Evolutionary conservation across 1,140 invertebrate species (phyloP).

Genomic region (Dufourea novaeangliae): DNA sequence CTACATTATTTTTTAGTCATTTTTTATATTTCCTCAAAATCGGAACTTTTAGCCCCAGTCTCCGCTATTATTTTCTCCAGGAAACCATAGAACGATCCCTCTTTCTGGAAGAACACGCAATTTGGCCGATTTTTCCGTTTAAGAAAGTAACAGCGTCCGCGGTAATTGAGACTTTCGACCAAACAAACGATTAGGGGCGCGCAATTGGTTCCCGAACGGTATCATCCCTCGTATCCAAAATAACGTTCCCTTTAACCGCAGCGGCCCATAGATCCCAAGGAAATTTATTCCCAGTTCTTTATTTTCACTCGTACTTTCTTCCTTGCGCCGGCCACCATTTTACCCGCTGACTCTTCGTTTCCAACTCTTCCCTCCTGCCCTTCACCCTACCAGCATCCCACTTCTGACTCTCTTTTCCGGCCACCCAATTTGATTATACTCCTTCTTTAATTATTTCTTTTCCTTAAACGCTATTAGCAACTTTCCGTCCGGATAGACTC

Average conservation of each 20-base stretch:
- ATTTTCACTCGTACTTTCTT: slow-evolving; percentile 15
- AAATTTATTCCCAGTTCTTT: slow-evolving; percentile 56
- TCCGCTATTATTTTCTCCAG: too few relatives aligned
- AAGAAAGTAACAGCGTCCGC: background rate
- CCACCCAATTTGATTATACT: slow-evolving; percentile 69
- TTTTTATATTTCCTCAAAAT: too few relatives aligned
- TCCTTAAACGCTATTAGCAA: slow-evolving; percentile 69
- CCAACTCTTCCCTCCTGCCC: background rate
- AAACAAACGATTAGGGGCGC: background rate
- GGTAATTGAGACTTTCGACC: background rate
- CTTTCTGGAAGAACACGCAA: too few relatives aligned
- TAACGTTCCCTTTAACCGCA: slow-evolving; percentile 56
- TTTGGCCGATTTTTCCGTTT: background rate
- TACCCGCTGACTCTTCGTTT: slow-evolving; percentile 12
- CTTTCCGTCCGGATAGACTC: slow-evolving; percentile 56
- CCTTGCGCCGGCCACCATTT: background rate
- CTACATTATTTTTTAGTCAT: too few relatives aligned
- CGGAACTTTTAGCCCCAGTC: too few relatives aligned
- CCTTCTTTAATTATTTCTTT: slow-evolving; percentile 71
- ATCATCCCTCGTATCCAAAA: slow-evolving; percentile 18
- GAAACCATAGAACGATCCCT: too few relatives aligned
- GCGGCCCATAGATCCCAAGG: slow-evolving; percentile 41
- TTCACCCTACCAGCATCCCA: background rate
- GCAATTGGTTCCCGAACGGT: background rate
- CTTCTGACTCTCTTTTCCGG: slow-evolving; percentile 31